Base-by-base conservation (phyloP, 2,113 vertebrate species). In the Climacteris rufus region DNA sequence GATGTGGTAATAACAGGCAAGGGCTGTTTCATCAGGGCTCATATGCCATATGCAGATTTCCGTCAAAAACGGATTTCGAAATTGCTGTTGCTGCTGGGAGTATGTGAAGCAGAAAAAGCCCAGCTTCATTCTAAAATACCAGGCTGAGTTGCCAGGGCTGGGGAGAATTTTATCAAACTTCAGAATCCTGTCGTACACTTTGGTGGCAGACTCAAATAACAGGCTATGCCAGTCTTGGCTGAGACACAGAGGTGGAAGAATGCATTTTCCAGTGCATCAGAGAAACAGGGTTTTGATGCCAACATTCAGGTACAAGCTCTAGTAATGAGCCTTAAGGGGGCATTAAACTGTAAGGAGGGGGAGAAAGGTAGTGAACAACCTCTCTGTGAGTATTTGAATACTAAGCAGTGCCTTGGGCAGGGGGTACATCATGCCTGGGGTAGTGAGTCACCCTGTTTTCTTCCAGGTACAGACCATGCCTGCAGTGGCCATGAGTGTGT, bases 401-500 rank as follows among this genome's bases (percentile, higher is more conserved):
- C 10, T 68, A 91, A 91, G 49, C 24, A 59, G 16, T 47, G 56
- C n/a, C 39, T 89, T 47, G 20, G 63, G 63, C 17, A 49, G 33
- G 4, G 20, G 10, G 18, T 61, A 69, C 75, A 33, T 33, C 23
- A 2, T 14, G 17, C 24, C 37, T 27, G 24, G 33, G 22, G n/a
- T 1, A 76, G 11, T 8, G 10, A 22, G 21, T 53, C n/a, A 57
- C 13, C 40, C 24, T 65, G 31, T 76, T 87, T 79, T 61, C n/a
- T 53, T 57, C 28, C 20, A 28, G 40, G 8, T 8, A 33, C 25
- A 61, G n/a, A 13, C 23, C 0, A 1, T 85, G 31, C 72, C 59
- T 37, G 42, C 79, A 47, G 39, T 1, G 0, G 13, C 59, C 1
- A 0, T 15, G 42, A 14, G 39, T 10, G 23, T 53, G 69, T 60